These are phyloP conservation scores for Silurus meridionalis DNA, from an alignment of 2,113 vertebrate species.

Conservation along the genomic window DNA sequence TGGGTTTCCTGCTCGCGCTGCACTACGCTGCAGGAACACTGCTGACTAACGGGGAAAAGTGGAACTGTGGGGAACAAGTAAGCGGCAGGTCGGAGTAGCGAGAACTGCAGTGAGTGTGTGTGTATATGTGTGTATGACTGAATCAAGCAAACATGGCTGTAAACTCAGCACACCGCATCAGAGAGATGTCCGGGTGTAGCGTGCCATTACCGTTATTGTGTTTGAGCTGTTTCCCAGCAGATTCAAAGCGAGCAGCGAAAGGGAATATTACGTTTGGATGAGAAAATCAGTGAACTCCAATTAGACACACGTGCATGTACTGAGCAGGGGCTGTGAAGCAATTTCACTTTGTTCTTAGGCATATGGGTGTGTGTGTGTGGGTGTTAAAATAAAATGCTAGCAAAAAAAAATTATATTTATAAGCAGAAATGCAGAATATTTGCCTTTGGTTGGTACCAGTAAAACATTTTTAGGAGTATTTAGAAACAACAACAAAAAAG, in stretches of 20 bases:
- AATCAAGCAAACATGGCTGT: constrained; percentile 53
- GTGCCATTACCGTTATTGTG: constrained; percentile 17
- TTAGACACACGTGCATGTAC: not conserved
- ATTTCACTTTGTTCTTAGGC: not conserved
- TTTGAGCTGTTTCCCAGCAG: constrained; percentile 22
- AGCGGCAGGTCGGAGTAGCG: not conserved
- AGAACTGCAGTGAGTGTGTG: constrained; percentile 47
- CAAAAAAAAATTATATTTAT: not conserved
- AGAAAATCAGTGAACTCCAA: not conserved
- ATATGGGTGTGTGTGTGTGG: not conserved
- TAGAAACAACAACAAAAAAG: too few relatives aligned
- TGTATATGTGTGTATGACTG: constrained; percentile 48
- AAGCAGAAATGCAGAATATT: not conserved
- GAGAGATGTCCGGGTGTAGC: constrained; percentile 18
- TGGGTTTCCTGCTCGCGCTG: constrained; percentile 45
- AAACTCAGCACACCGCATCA: constrained; percentile 52
- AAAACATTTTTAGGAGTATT: not conserved
- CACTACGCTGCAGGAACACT: constrained; percentile 43
- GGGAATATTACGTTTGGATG: not conserved
- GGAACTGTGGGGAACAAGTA: constrained; percentile 5
- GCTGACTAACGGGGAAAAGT: constrained; percentile 56
- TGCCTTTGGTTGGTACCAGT: not conserved
- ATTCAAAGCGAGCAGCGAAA: constrained; percentile 9
- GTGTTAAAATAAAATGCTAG: not conserved
- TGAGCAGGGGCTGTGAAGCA: not conserved